Conservation (phyloP, 2,888 invertebrate genomes). For the Cancer borealis region DNA sequence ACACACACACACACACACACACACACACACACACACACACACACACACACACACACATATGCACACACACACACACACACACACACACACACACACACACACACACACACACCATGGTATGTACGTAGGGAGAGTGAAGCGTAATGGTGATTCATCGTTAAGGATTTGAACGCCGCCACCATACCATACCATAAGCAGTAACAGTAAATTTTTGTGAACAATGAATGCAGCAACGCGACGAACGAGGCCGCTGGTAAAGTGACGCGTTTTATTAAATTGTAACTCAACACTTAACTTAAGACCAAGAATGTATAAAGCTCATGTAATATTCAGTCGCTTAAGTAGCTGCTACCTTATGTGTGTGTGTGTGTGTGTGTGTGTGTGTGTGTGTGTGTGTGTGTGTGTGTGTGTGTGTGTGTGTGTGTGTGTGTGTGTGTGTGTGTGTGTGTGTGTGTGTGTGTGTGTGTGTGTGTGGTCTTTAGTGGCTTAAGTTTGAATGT, state of each 20-base stretch:
- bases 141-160: conserved; percentile 8
- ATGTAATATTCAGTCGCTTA: neutral
- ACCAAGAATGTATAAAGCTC: neutral
- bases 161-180: neutral
- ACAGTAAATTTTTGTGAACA: neutral
- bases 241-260: neutral
- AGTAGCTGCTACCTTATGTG: neutral
- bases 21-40: too few relatives aligned
- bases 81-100: conserved; percentile 20
- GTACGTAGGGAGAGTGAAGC: neutral
- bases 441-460: too few relatives aligned
- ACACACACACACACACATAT: too few relatives aligned
- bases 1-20: too few relatives aligned
- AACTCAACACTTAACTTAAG: neutral
- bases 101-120: neutral
- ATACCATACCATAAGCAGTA: neutral
- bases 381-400: too few relatives aligned
- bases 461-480: too few relatives aligned
- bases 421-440: too few relatives aligned
- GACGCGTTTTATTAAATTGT: neutral
- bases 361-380: too few relatives aligned
- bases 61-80: neutral
- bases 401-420: too few relatives aligned
- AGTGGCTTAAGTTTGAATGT: too few relatives aligned
- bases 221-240: neutral